phyloP scores from a whole-genome alignment of 2,888 invertebrate species.

The Drosophila bunnanda region DNA sequence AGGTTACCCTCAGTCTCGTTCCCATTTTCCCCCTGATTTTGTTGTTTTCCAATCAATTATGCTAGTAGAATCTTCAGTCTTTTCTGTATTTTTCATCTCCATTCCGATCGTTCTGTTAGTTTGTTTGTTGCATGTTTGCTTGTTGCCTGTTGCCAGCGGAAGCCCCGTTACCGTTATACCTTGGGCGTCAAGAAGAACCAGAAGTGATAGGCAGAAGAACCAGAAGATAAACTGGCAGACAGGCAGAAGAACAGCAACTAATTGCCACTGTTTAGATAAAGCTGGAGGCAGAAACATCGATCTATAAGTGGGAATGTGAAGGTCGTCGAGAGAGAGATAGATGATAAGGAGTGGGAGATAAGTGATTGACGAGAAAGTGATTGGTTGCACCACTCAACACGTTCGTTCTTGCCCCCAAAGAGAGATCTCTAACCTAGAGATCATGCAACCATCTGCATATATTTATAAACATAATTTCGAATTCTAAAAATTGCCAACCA shows the following conservation, averaged over 20 bases:
- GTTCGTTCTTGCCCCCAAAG: slow-evolving; percentile 2
- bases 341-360: background rate
- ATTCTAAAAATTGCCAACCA: slow-evolving; percentile 69
- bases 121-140: slow-evolving; percentile 48
- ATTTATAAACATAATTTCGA: slow-evolving; percentile 61
- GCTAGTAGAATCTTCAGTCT: slow-evolving; percentile 24
- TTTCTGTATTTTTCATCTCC: slow-evolving; percentile 2
- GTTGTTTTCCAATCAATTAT: slow-evolving; percentile 66
- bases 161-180: slow-evolving; percentile 64
- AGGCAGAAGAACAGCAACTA: slow-evolving; percentile 43
- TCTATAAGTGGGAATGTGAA: slow-evolving; percentile 33
- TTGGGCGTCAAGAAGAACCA: slow-evolving; percentile 23
- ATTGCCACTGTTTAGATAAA: slow-evolving; percentile 67
- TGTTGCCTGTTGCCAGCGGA: slow-evolving; percentile 54
- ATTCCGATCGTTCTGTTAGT: slow-evolving; percentile 30
- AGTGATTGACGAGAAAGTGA: slow-evolving; percentile 15
- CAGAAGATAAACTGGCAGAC: slow-evolving; percentile 18
- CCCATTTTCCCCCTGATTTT: slow-evolving; percentile 28
- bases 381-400: slow-evolving; percentile 10
- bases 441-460: slow-evolving; percentile 17
- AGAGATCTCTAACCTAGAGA: slow-evolving; percentile 27
- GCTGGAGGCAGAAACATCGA: slow-evolving; percentile 20
- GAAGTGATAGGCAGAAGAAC: slow-evolving; percentile 26
- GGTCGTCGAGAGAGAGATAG: slow-evolving; percentile 23
- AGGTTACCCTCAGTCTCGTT: slow-evolving; percentile 41